Conservation (phyloP, 1,140 invertebrate species). For the Meloidogyne chitwoodi region DNA sequence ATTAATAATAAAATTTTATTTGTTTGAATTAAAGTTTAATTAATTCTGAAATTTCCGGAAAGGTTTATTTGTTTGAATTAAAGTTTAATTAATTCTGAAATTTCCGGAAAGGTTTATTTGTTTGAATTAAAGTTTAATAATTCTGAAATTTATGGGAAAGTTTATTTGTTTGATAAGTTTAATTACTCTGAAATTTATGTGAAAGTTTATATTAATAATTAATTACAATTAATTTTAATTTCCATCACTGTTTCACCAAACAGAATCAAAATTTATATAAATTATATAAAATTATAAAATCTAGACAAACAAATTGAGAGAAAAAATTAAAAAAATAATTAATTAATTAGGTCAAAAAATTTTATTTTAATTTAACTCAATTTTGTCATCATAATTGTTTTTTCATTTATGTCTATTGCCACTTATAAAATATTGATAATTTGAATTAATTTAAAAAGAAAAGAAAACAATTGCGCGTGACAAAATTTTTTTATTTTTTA, state of each 20-base stretch:
- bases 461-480: background rate
- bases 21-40: background rate
- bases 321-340: background rate
- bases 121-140: background rate
- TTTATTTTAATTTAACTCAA: background rate
- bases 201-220: background rate
- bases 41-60: background rate
- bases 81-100: background rate
- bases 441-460: background rate
- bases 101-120: background rate
- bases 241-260: too few relatives aligned
- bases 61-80: background rate
- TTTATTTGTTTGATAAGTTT: background rate
- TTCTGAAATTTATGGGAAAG: background rate
- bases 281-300: background rate
- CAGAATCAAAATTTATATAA: background rate
- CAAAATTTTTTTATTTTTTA: background rate
- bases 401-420: background rate
- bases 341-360: background rate
- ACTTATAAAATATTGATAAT: background rate
- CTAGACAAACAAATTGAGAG: background rate
- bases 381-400: background rate
- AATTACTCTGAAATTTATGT: background rate
- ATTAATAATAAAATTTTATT: background rate
- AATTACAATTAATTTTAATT: too few relatives aligned